phyloP scores from a whole-genome alignment of 1,140 invertebrate species.

The Macrosteles quadrilineatus region DNA sequence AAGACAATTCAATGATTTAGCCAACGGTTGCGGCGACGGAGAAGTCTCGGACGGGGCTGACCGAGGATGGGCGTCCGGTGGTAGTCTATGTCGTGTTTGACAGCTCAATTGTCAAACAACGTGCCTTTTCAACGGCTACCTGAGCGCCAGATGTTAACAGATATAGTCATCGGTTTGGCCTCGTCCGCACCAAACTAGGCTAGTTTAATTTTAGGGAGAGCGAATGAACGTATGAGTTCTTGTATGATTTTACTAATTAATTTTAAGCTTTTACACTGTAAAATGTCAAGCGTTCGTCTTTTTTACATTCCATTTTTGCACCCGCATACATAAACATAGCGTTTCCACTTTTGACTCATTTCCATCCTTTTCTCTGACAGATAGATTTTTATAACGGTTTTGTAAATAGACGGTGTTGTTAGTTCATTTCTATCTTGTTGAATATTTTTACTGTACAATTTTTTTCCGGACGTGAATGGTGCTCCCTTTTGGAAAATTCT shows the following conservation, averaged over 20 bases:
- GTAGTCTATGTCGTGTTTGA: background rate
- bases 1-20: no score
- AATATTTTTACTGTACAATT: background rate
- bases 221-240: background rate
- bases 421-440: background rate
- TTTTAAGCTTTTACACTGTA: constrained; percentile 21
- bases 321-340: background rate
- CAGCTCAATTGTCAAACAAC: background rate
- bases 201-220: constrained; percentile 17
- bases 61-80: background rate
- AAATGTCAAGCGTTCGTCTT: background rate
- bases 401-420: constrained; percentile 10
- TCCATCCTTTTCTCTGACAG: background rate
- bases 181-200: background rate
- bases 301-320: constrained; percentile 21
- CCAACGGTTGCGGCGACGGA: no score
- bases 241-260: constrained; percentile 15
- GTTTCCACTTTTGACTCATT: background rate
- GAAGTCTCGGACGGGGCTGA: background rate
- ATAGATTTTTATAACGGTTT: constrained; percentile 14
- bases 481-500: constrained; percentile 8
- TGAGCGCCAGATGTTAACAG: background rate
- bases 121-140: background rate
- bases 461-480: background rate
- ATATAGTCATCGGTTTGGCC: background rate